Conservation (phyloP, 2,797 vertebrate genomes). For the Gobio occitaniae region DNA sequence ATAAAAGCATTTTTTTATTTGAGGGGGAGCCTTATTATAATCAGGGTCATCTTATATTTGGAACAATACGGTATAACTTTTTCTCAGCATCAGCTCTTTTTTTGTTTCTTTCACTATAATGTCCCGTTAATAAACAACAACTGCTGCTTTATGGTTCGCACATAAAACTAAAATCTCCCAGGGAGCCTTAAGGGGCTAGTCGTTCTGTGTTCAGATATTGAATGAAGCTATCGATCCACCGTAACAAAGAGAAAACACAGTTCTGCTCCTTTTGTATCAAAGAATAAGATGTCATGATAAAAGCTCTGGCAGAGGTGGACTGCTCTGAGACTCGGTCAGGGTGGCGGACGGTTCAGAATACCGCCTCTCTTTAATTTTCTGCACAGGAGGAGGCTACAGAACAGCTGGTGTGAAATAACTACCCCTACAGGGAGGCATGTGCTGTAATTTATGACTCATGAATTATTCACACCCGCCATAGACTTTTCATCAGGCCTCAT, state of each 20-base stretch:
- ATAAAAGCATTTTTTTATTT: too few relatives aligned
- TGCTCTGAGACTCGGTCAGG: slow-evolving; percentile 18
- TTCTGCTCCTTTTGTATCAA: slow-evolving; percentile 31
- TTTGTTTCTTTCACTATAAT: slow-evolving; percentile 6
- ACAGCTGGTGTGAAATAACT: slow-evolving; percentile 60
- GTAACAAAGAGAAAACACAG: slow-evolving; percentile 50
- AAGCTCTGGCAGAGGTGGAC: slow-evolving; percentile 39
- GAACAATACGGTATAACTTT: background rate
- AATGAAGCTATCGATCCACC: slow-evolving; percentile 52
- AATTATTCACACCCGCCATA: slow-evolving; percentile 61
- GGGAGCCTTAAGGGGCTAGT: slow-evolving; percentile 5
- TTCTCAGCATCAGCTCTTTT: background rate
- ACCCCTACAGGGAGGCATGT: slow-evolving; percentile 57
- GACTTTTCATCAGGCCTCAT: slow-evolving; percentile 59
- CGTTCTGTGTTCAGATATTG: slow-evolving; percentile 41
- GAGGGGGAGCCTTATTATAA: too few relatives aligned
- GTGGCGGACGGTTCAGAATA: slow-evolving; percentile 28
- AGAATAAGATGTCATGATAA: slow-evolving; percentile 48
- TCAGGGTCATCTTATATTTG: too few relatives aligned
- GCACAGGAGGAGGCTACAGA: slow-evolving; percentile 57
- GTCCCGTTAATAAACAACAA: slow-evolving; percentile 5
- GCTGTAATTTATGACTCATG: slow-evolving; percentile 58
- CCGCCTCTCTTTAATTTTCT: slow-evolving; percentile 56
- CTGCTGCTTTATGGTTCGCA: slow-evolving; percentile 7
- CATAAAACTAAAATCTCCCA: background rate